Evolutionary conservation across 2,113 vertebrate species (phyloP), one percentile per base, ranked within the genome.

Genomic region (Eretmochelys imbricata): DNA sequence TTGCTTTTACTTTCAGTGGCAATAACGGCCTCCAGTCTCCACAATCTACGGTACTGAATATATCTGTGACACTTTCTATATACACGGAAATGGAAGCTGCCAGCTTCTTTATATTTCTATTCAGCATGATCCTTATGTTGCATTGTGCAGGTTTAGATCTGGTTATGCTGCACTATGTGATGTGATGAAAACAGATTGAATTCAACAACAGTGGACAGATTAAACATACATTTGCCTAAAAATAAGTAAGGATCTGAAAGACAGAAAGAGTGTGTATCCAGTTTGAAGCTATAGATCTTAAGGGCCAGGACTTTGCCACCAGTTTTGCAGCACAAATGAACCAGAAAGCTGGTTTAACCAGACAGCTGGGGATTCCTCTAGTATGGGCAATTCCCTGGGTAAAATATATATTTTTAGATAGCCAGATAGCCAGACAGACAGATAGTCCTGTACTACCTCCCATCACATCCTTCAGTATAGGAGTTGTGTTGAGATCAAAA

Each of bases 181-280:
- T 78, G n/a, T 50, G 46, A 16, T 94, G 59, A 87, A 94, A 94
- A 86, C 2, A 78, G 35, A 69, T 69, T 91, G 96, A 88, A 88
- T 10, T 31, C 82, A 65, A 89, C 75, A 85, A 3, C 5, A 90
- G 31, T 4, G 93, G 46, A 54, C 16, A 59, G 78, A 53, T 79
- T 22, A 93, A 88, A 51, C 29, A 62, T 13, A 10, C 19, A 53
- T 94, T 81, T 78, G 4, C 35, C 29, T 79, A 55, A 50, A 80
- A 1, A 59, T 1, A 12, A 85, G 51, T 88, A 87, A 69, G 1
- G 82, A 0, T 6, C 51, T 62, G 86, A 82, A 72, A 42, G 8
- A 19, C 79, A 87, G 84, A 82, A 72, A 80, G 50, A 84, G 87
- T 78, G 76, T 16, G 0, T 17, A 35, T 29, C 2, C 16, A 80